A percentile compares a stretch with the other conserved stretches of the same genome.
Evolutionary conservation across 1,140 invertebrate genomes (phyloP).

Genomic region (Lordiphosa clarofinis): DNA sequence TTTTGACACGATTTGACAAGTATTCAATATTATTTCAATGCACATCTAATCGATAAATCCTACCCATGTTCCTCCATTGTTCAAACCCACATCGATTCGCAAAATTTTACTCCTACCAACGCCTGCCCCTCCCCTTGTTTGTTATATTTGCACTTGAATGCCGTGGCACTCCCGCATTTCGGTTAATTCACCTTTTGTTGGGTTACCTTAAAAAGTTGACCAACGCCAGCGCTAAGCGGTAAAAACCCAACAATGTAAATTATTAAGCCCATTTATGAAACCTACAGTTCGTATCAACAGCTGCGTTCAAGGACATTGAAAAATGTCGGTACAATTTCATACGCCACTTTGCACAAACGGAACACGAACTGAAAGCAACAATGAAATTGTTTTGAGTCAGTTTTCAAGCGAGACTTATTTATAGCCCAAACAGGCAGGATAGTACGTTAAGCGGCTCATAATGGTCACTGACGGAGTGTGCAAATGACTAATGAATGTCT

Average conservation of each 20-base stretch:
- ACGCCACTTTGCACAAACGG: conserved; percentile 23
- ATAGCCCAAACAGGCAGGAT: neutral
- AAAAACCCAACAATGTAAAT: conserved; percentile 23
- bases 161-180: conserved; percentile 19
- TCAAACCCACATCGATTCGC: no score
- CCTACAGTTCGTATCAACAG: conserved; percentile 27
- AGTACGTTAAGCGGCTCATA: conserved; percentile 2
- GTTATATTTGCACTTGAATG: conserved; percentile 21
- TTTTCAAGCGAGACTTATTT: conserved; percentile 5
- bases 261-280: conserved; percentile 32
- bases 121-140: neutral
- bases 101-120: no score
- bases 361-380: neutral
- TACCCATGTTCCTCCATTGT: no score
- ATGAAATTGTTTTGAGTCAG: conserved; percentile 14
- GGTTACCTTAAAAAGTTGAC: neutral
- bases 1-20: no score
- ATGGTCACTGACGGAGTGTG: neutral
- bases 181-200: conserved; percentile 19
- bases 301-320: conserved; percentile 51
- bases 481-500: conserved; percentile 36
- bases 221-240: neutral
- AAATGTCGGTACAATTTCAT: conserved; percentile 28
- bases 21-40: no score
- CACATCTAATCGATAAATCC: no score